Evolutionary conservation across 2,113 vertebrate genomes (phyloP).

Genomic region (Hipposideros armiger): DNA sequence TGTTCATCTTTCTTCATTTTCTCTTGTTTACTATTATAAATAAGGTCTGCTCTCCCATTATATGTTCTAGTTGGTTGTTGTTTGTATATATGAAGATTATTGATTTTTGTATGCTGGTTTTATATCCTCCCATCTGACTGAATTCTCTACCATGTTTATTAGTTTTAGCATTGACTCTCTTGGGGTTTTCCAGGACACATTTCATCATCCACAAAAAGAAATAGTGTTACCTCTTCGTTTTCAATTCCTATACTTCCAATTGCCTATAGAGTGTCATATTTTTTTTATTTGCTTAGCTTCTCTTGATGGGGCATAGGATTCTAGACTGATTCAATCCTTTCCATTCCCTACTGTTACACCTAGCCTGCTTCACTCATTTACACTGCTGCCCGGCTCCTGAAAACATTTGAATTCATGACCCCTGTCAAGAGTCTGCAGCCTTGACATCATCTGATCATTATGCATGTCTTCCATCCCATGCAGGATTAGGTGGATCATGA

Average conservation of each 20-base stretch:
- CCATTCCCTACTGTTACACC: background rate
- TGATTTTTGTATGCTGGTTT: constrained; percentile 8
- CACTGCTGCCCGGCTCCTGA: too few relatives aligned
- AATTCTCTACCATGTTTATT: background rate
- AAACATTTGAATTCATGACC: background rate
- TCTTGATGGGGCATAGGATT: background rate
- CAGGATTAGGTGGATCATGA: background rate
- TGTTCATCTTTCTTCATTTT: background rate
- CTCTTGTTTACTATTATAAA: background rate
- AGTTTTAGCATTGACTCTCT: background rate
- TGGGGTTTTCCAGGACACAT: background rate
- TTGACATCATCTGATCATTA: background rate
- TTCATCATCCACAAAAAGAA: background rate
- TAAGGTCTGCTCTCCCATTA: background rate
- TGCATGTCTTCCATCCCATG: background rate
- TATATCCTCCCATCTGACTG: background rate
- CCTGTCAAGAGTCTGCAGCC: background rate
- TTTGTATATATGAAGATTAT: background rate
- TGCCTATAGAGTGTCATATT: background rate
- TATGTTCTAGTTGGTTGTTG: background rate
- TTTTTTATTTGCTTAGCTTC: background rate
- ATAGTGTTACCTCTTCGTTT: background rate
- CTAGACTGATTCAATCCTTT: background rate
- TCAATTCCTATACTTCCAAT: background rate
- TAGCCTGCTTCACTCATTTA: background rate